Evolutionary conservation across 2,113 vertebrate species (phyloP), one percentile per base, ranked within the genome.

Genomic region (Strix uralensis): DNA sequence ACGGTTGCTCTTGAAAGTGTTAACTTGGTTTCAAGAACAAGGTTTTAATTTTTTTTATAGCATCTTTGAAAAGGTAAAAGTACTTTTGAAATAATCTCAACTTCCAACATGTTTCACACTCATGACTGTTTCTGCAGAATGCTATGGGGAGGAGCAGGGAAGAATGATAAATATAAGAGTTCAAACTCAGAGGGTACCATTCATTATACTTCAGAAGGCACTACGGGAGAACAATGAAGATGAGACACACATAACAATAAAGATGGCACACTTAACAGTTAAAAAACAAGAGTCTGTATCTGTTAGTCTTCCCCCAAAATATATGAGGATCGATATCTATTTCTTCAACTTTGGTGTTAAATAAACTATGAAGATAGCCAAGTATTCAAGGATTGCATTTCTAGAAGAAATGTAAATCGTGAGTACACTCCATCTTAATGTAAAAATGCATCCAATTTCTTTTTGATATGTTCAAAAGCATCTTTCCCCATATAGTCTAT

Each of bases 401-500:
- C 75, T 19, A 62, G 52, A 63, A 80, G n/a, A 92, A 80, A 55
- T 9, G 36, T 25, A 38, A 27, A 55, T 59, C 13, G 3, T 9
- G 34, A 58, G 18, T 27, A n/a, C 18, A 13, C 11, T 49, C 21
- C 17, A 20, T 77, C 34, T 96, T 96, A 98, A 69, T 98, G 91
- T 91, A 99, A 98, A 96, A 99, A 99, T 10, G 92, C 75, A 91
- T 98, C 98, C 82, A 99, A 72, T 94, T 98, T 98, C 90, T 96
- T 98, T 95, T 96, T 97, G 51, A 98, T 98, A 95, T 98, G 98
- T 10, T 98, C 89, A 77, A 98, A 98, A 23, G 98, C 92, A 20
- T 98, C 97, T 86, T 98, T 98, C 40, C 99, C 99, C 97, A 99
- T 84, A 91, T 99, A 99, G 95, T 99, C 98, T 9, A 97, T 95